Evolutionary conservation across 2,113 vertebrate genomes (phyloP).

Genomic region (Cephalopholis sonnerati): DNA sequence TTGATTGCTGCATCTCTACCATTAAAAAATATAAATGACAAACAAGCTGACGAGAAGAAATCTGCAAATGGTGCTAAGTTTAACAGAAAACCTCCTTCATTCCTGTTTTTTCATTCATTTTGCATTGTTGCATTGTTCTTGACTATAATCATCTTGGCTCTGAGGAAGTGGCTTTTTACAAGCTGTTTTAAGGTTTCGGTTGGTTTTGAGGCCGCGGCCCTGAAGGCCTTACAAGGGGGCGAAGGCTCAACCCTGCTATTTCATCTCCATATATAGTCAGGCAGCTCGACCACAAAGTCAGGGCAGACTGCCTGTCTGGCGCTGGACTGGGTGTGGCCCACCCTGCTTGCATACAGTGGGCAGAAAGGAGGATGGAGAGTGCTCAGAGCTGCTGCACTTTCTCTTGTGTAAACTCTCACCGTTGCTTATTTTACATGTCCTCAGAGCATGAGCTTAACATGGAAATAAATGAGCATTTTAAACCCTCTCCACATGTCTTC

Average conservation of each 20-base stretch:
- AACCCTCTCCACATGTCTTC: neutral
- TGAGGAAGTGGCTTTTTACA: slow-evolving; percentile 80
- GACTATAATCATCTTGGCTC: slow-evolving; percentile 61
- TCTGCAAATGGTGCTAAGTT: slow-evolving; percentile 47
- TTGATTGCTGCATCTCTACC: no score
- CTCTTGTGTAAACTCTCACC: slow-evolving; percentile 54
- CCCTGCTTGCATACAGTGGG: slow-evolving; percentile 54
- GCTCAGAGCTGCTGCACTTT: slow-evolving; percentile 38
- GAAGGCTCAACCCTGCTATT: slow-evolving; percentile 78
- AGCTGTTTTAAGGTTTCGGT: slow-evolving; percentile 76
- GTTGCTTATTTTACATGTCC: slow-evolving; percentile 39
- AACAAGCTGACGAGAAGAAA: slow-evolving; percentile 6
- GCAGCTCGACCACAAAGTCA: slow-evolving; percentile 75
- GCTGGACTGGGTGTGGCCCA: slow-evolving; percentile 78
- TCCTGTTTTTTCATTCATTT: slow-evolving; percentile 49
- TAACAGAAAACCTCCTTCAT: slow-evolving; percentile 30
- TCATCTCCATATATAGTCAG: slow-evolving; percentile 86
- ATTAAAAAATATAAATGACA: slow-evolving; percentile 8
- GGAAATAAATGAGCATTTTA: slow-evolving; percentile 15
- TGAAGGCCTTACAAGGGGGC: slow-evolving; percentile 75
- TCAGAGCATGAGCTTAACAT: slow-evolving; percentile 13
- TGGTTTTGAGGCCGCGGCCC: slow-evolving; percentile 74
- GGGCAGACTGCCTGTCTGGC: slow-evolving; percentile 82
- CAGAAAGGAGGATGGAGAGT: slow-evolving; percentile 48
- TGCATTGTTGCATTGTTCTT: slow-evolving; percentile 73